Conservation (phyloP, 2,888 invertebrate genomes). For the Harpalus rubripes region DNA sequence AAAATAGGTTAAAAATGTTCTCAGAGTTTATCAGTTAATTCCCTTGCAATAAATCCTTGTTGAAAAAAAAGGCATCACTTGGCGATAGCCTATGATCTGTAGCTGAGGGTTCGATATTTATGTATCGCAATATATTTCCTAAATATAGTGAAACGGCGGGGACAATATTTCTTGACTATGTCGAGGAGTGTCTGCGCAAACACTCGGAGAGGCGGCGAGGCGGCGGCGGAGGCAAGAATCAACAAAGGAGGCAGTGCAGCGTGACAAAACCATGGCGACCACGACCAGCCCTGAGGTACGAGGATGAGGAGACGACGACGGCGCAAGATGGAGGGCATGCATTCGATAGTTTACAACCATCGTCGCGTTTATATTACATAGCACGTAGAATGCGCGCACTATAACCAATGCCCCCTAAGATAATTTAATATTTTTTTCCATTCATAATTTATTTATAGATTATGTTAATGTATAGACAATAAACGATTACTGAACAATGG, state of each 20-base stretch:
- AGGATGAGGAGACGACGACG: too few species aligned
- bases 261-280: conserved; percentile 53
- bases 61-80: conserved; percentile 10
- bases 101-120: conserved; percentile 61
- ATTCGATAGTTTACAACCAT: too few species aligned
- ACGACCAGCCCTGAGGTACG: background rate
- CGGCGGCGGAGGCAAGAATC: conserved; percentile 27
- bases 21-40: background rate
- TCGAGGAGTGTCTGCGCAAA: conserved; percentile 50
- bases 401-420: too few species aligned
- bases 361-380: too few species aligned
- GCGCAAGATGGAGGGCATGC: too few species aligned
- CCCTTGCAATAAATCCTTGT: background rate
- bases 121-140: conserved; percentile 63
- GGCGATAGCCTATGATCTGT: conserved; percentile 61
- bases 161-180: conserved; percentile 55
- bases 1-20: background rate
- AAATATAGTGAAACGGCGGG: conserved; percentile 56
- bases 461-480: too few species aligned
- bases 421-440: too few species aligned
- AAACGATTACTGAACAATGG: too few species aligned
- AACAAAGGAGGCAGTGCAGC: conserved; percentile 45
- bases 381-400: too few species aligned
- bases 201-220: conserved; percentile 13
- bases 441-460: too few species aligned